Evolutionary conservation across 2,113 vertebrate genomes (phyloP).

Genomic region (Lynx canadensis): DNA sequence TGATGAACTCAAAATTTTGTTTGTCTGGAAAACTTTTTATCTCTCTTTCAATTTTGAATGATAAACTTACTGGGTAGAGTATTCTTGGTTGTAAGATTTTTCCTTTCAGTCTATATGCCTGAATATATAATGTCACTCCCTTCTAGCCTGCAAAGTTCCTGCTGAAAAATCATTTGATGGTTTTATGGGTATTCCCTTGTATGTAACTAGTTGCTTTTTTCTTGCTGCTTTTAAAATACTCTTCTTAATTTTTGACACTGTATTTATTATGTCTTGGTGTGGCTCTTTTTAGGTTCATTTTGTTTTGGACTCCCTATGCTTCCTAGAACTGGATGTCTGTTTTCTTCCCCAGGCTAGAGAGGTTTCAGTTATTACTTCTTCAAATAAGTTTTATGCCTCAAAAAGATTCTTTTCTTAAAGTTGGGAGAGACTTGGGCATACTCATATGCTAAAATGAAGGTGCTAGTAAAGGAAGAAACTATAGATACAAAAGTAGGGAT

Average conservation of each 20-base stretch:
- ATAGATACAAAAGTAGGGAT: not conserved
- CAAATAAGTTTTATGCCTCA: not conserved
- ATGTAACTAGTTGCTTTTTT: not conserved
- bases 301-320: not conserved
- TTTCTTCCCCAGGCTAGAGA: not conserved
- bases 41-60: not conserved
- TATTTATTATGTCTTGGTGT: not conserved
- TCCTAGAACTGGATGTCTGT: not conserved
- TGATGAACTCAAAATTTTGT: not conserved
- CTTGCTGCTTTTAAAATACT: not conserved
- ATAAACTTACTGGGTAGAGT: not conserved
- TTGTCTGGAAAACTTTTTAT: not conserved
- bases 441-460: conserved; percentile 30
- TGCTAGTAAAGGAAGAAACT: not conserved
- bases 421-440: conserved; percentile 1
- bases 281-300: not conserved
- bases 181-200: not conserved
- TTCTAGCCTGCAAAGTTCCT: not conserved
- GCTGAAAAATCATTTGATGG: not conserved
- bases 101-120: not conserved
- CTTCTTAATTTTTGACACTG: not conserved
- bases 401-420: conserved; percentile 11
- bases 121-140: not conserved
- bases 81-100: not conserved
- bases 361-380: not conserved